Conservation (phyloP, 2,113 vertebrate species). For the Epinephelus moara region DNA sequence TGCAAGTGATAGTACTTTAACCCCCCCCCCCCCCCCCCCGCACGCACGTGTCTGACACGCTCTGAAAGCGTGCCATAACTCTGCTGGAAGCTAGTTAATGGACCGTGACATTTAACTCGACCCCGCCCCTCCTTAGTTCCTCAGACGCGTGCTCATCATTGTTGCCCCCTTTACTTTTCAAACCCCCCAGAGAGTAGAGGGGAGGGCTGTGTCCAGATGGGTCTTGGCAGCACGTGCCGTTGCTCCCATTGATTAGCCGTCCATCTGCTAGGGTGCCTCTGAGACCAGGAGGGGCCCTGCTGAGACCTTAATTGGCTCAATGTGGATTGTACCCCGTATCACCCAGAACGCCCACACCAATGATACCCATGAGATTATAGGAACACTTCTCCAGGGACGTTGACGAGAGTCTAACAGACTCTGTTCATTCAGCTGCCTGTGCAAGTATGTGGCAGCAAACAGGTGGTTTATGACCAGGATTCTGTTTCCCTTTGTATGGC, state of each 20-base stretch:
- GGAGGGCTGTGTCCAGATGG: conserved; percentile 70
- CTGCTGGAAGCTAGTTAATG: conserved; percentile 75
- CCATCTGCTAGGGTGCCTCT: conserved; percentile 79
- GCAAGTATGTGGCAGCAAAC: conserved; percentile 52
- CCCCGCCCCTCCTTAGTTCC: conserved; percentile 54
- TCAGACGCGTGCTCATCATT: conserved; percentile 75
- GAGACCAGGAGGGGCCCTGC: conserved; percentile 72
- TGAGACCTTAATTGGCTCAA: conserved; percentile 84
- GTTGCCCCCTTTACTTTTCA: conserved; percentile 56
- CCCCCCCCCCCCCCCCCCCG: conserved; percentile 26
- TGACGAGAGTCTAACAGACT: conserved; percentile 50
- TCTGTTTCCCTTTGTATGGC: background rate
- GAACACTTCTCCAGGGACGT: conserved; percentile 66
- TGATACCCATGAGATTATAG: conserved; percentile 67
- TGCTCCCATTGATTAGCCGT: conserved; percentile 68
- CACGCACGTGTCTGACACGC: conserved; percentile 62
- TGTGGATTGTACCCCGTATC: conserved; percentile 78
- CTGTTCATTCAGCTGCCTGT: conserved; percentile 50
- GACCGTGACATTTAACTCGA: conserved; percentile 66
- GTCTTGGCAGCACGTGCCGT: conserved; percentile 68
- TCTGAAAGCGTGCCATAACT: conserved; percentile 65
- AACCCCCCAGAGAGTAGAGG: conserved; percentile 59
- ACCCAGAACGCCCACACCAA: conserved; percentile 43
- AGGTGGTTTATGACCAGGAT: background rate
- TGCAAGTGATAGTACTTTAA: conserved; percentile 70